Base-by-base conservation (phyloP, 2,113 vertebrate genomes). In the Psilopsiagon aymara region DNA sequence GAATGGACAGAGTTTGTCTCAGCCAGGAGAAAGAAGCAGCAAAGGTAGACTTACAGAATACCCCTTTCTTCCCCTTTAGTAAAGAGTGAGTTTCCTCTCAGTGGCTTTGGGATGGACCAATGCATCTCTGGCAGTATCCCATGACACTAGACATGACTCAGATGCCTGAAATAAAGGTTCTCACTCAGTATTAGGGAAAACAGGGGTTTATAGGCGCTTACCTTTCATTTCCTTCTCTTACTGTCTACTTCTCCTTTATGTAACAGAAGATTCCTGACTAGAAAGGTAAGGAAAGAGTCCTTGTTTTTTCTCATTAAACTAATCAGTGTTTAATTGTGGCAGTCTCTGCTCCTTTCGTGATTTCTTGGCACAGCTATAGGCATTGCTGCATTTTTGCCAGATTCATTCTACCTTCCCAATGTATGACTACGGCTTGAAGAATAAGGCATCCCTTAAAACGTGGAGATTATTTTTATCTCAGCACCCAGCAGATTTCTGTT, bases 401-500 rank as follows among this genome's bases (percentile, higher is more conserved):
- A 41, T 43, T 88, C 27, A 10, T 74, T 82, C 74, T 91, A 53
- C 90, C 90, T 92, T 84, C 83, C 79, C 69, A 39, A 1, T 86
- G 57, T 78, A 82, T 91, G 86, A 92, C 84, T 49, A 51, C 3
- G 35, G 66, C 77, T 82, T 51, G 69, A 84, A 82, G 88, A 91
- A 69, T 27, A 74, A 93, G 82, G 59, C 63, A 69, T 93, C 71
- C 92, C 82, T 94, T 94, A 67, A 83, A 95, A 82, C 78, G 82
- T 53, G 66, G 81, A 91, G 91, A 82, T 97, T 89, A 91, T 95
- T 95, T 95, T 97, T 93, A 92, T 95, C 92, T 51, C 87, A 87
- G 92, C 90, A 85, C 93, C 95, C 93, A 95, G 84, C 90, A 96
- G 95, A 71, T 82, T 94, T 96, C 91, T 47, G 33, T 55, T 91